Percentiles rank a stretch among this genome's conserved stretches.
phyloP scores from a whole-genome alignment of 2,888 invertebrate genomes.

The Tipula unca region DNA sequence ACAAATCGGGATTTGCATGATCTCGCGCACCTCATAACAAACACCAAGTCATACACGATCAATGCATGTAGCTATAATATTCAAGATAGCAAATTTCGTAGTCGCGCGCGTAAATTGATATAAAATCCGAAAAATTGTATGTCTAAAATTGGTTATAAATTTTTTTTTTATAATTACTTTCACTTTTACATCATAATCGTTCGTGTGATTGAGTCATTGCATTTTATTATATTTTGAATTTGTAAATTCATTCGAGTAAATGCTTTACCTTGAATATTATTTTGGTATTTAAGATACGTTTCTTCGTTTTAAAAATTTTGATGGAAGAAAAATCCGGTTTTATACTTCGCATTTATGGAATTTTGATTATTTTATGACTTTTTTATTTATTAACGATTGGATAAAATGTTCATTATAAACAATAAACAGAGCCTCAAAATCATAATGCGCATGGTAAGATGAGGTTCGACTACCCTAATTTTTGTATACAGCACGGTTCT shows the following conservation, averaged over 20 bases:
- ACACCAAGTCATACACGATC: neutral
- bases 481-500: too few species aligned
- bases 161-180: neutral
- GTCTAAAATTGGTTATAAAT: neutral
- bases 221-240: neutral
- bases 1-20: neutral
- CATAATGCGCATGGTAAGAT: neutral
- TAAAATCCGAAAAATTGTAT: neutral
- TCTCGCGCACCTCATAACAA: neutral
- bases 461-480: neutral
- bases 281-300: slow-evolving; percentile 4
- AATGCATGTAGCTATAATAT: neutral
- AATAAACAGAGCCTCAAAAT: neutral
- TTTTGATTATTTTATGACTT: neutral
- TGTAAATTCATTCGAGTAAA: neutral
- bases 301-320: neutral
- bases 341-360: neutral
- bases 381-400: neutral
- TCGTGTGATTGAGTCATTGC: neutral
- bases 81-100: neutral
- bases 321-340: slow-evolving; percentile 14
- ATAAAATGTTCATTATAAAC: neutral
- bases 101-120: neutral
- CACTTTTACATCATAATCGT: neutral
- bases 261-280: neutral